These are phyloP conservation scores for Capreolus pygargus DNA, from an alignment of 2,113 vertebrate species.

Conservation along the genomic window DNA sequence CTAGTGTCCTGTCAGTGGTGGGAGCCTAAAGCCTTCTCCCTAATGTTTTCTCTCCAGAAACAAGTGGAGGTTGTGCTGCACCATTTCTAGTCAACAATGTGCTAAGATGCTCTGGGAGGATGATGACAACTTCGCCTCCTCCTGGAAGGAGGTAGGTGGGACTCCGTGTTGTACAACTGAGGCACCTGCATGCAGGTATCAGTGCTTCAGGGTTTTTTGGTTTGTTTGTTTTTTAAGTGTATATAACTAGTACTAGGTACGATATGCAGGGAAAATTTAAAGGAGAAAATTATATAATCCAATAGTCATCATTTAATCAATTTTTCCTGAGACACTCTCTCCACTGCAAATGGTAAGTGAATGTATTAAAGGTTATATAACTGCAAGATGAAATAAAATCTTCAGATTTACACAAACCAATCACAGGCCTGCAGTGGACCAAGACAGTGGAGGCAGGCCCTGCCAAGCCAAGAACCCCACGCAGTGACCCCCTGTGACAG, in stretches of 20 bases:
- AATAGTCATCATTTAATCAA: not conserved
- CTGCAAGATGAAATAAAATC: not conserved
- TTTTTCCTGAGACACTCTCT: not conserved
- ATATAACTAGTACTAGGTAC: not conserved
- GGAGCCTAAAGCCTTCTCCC: not conserved
- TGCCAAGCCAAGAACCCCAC: not conserved
- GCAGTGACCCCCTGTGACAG: no score
- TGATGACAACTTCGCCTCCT: fast-evolving
- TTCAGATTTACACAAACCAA: not conserved
- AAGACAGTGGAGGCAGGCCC: not conserved
- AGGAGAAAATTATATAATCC: not conserved
- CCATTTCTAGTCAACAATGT: no score
- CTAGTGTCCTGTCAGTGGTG: not conserved
- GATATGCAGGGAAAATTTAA: not conserved
- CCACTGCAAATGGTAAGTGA: not conserved
- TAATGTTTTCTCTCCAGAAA: not conserved
- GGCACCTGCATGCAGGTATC: not conserved
- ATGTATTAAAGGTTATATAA: not conserved
- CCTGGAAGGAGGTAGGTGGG: not conserved
- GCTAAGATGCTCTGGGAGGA: not conserved
- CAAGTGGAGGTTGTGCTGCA: not conserved
- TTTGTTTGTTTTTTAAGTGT: not conserved
- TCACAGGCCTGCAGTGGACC: not conserved
- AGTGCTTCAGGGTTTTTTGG: not conserved
- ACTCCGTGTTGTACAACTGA: fast-evolving